Evolutionary conservation across 2,113 vertebrate genomes (phyloP), one percentile per base, ranked within the genome.

Genomic region (Himantopus leucocephalus): DNA sequence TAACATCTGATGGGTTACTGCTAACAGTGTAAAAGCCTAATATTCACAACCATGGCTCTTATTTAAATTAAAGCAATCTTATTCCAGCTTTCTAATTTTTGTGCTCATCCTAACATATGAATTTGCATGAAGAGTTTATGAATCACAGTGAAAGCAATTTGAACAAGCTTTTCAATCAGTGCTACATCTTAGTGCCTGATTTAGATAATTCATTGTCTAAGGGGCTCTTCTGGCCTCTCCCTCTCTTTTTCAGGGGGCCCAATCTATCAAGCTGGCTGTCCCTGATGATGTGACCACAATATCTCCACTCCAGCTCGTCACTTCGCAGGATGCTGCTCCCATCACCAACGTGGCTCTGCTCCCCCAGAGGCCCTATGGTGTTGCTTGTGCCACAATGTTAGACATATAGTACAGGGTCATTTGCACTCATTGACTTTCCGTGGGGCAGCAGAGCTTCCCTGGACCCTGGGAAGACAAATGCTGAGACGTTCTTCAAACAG

Each of bases 41-140:
- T 94, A 98, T 97, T 97, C 98, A 96, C 92, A 97, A 96, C 96
- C 98, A 97, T 98, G 98, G 97, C 97, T 98, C 97, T 98, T 97
- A 98, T 97, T 98, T 98, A 98, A 98, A 98, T 98, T 97, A 98
- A 97, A 97, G 97, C 96, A 98, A 98, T 98, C 96, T 97, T 98
- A 98, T 97, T 98, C 96, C 94, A 97, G 97, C 96, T 98, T 98
- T 94, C 96, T 97, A 96, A 97, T 97, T 98, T 97, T 97, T 97
- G 96, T 93, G 96, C 60, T 97, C 74, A 96, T 97, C 96, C 91
- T 96, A 97, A 98, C 97, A 96, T 95, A 97, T 76, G 97, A 98
- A 97, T 98, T 98, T 98, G 91, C 90, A 96, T 96, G 96, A 98
- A 97, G 98, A 97, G 97, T 98, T 98, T 98, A 98, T 98, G 98